Base-by-base conservation (phyloP, 23 tunicate genomes). In the Halocynthia roretzi region DNA sequence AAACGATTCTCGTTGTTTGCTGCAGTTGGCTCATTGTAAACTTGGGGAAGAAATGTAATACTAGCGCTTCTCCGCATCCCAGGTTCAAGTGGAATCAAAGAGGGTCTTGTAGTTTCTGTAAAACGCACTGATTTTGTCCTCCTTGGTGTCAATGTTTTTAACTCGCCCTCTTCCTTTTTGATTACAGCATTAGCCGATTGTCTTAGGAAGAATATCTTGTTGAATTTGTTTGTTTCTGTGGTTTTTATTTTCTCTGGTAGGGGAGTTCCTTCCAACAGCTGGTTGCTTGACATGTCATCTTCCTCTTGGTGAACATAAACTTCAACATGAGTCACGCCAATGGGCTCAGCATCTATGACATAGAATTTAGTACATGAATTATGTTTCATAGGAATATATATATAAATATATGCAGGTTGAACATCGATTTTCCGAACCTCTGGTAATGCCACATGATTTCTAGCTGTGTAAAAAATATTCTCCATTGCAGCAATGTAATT, bases 41-140 rank as follows among this genome's bases (percentile, higher is more conserved):
- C 70, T 65, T 65, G 70, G 31, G 9, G 31, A 5, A 15, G 70
- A 65, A 8, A 48, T 10, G 31, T 20, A 20, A 65, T 65, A 15
- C 70, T 65, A 11, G 70, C 70, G 19, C 70, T 65, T 65, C 70
- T 11, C 31, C 70, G 22, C 70, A 65, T 0, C 0, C 31, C 48
- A 10, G 70, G 31, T 65, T 40, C 19, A 15, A 40, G 10, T 5
- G 70, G 70, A 0, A 10, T 15, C 44, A 31, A 31, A 31, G 44
- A 31, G 31, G 70, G 70, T 65, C 70, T 65, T 10, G 22, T 9
- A 11, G 19, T 48, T 65, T 65, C 70, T 9, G 70, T 20, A 48
- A 65, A 65, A 65, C 70, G 70, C 1, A 65, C 70, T 11, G 70
- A 65, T 65, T 65, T 65, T 65, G 70, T 65, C 19, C 70, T 65